Evolutionary conservation across 2,888 invertebrate genomes (phyloP), one percentile per base, ranked within the genome.

Genomic region (Epinotia bilunana): DNA sequence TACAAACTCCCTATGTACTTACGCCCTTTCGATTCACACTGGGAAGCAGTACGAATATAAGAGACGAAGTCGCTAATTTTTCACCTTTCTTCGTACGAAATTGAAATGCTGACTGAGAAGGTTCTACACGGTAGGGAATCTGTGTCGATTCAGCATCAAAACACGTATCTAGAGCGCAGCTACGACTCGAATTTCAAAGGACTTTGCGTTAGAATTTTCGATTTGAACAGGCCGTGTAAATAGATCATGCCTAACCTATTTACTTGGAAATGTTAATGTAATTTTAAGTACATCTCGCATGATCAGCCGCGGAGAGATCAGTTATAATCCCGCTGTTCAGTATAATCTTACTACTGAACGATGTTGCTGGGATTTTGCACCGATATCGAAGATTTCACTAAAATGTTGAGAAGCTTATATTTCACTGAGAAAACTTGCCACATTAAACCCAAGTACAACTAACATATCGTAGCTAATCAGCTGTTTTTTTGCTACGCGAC

Each of bases 91-190:
- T 78, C 78, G 78, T 82, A 80, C 78, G 73, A 82, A 84, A 85
- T 85, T 83, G 83, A 86, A 86, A 85, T 82, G 79, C 82, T 81
- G 80, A 83, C 82, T 58, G 28, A 43, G 55, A 43, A 46, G 49
- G 58, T 63, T 72, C 63, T 20, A 62, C 33, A 49, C 7, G 28
- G 28, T 28, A 61, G 55, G 82, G 79, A 79, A 80, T 80, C 78
- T 80, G 78, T 49, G 81, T 82, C 84, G 83, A 84, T 82, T 83
- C 82, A 83, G 81, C 81, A 79, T 79, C 81, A 80, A 80, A 83
- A 83, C 86, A 85, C 84, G 85, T 87, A 85, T 86, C 85, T 49
- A 65, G 65, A 67, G 43, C 72, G 61, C 61, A n/a, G n/a, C 64
- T 63, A 70, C 63, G 49, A 20, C 53, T 12, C 18, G 53, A 67